Conservation (phyloP, 92 coral and sea anemone genomes). For the Parazoanthus swiftii region DNA sequence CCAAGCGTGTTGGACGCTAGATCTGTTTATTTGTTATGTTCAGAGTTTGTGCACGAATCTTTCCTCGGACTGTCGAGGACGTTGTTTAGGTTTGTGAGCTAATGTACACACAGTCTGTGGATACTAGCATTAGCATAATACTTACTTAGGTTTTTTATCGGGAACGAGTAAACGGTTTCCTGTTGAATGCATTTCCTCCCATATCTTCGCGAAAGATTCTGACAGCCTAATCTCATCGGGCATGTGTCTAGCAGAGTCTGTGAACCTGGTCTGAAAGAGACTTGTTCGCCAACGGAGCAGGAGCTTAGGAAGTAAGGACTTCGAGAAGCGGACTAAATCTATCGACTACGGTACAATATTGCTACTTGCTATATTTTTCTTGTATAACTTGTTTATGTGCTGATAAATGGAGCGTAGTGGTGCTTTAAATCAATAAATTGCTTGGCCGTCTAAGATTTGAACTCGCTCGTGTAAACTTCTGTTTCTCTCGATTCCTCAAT, state of each 20-base stretch:
- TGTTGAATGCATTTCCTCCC: slow-evolving; percentile 5
- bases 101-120: slow-evolving; percentile 39
- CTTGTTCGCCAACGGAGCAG: not conserved
- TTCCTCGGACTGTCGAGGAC: slow-evolving; percentile 32
- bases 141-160: slow-evolving; percentile 20
- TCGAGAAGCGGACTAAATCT: slow-evolving; percentile 16
- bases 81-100: slow-evolving; percentile 34
- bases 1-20: not conserved
- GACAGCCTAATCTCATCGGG: slow-evolving; percentile 14
- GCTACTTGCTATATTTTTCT: slow-evolving; percentile 3
- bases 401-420: slow-evolving; percentile 20
- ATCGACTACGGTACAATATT: slow-evolving; percentile 36
- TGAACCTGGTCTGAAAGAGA: not conserved
- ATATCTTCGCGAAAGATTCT: not conserved
- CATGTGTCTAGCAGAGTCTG: not conserved
- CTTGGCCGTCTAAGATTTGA: not conserved
- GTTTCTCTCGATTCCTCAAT: not conserved
- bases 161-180: slow-evolving; percentile 31
- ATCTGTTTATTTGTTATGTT: not conserved
- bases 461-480: not conserved
- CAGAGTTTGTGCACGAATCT: slow-evolving; percentile 31
- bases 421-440: not conserved
- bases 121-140: slow-evolving; percentile 43
- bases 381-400: slow-evolving; percentile 19
- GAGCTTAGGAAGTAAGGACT: not conserved